Conservation (phyloP, 2,113 vertebrate species). For the Meleagris gallopavo region DNA sequence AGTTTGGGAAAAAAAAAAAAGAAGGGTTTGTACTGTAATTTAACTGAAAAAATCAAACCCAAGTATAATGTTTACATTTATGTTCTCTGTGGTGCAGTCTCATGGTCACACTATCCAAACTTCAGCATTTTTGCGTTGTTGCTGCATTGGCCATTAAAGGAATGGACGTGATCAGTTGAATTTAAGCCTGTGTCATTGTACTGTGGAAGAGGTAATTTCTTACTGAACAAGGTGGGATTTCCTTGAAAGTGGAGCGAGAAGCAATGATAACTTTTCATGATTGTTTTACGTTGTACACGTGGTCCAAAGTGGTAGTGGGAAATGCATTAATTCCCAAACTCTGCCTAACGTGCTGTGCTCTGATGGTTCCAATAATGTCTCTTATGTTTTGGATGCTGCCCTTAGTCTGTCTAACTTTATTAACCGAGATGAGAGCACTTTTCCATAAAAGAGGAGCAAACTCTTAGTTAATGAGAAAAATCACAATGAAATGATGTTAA, state of each 20-base stretch:
- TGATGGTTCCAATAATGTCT: neutral
- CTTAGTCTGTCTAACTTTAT: neutral
- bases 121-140: neutral
- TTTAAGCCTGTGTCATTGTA: neutral
- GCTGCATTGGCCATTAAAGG: neutral
- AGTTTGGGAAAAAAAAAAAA: neutral
- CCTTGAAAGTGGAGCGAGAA: neutral
- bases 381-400: neutral
- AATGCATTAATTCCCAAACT: neutral
- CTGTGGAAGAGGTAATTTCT: neutral
- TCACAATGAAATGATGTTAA: neutral
- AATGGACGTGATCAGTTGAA: neutral
- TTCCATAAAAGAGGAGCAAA: neutral
- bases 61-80: constrained; percentile 59
- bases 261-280: neutral
- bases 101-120: neutral
- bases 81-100: constrained; percentile 32
- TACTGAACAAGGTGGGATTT: neutral
- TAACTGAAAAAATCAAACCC: constrained; percentile 10
- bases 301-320: constrained; percentile 34
- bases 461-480: neutral
- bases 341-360: neutral
- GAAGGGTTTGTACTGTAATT: constrained; percentile 20
- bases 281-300: neutral
- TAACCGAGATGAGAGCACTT: constrained; percentile 31